Conservation (phyloP, 2,888 invertebrate genomes). For the Lasioglossum villosulum region DNA sequence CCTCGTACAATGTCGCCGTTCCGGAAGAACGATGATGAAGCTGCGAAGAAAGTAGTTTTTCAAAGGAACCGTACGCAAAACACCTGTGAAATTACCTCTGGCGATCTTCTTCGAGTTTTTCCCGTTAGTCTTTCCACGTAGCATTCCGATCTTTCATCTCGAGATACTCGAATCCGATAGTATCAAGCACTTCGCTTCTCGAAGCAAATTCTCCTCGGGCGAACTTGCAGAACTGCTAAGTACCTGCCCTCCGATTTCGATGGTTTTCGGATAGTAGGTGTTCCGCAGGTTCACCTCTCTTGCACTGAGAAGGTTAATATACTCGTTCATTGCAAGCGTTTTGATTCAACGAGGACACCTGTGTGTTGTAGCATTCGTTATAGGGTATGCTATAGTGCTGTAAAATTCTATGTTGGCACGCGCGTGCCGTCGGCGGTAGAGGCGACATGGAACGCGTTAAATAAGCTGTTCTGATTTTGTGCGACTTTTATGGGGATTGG, state of each 20-base stretch:
- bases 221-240: not conserved
- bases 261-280: not conserved
- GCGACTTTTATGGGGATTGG: not conserved
- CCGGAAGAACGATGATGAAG: conserved; percentile 1
- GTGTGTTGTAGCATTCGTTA: not conserved
- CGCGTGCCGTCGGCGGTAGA: too few species aligned
- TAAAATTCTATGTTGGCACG: not conserved
- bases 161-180: too few species aligned
- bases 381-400: not conserved
- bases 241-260: not conserved
- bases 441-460: not conserved
- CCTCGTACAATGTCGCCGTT: not conserved
- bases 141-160: too few species aligned
- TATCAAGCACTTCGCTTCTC: not conserved
- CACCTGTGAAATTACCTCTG: not conserved
- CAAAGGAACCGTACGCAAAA: not conserved
- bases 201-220: not conserved
- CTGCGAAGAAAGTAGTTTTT: not conserved
- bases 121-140: too few species aligned
- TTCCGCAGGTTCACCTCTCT: not conserved
- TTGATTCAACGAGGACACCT: too few species aligned
- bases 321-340: not conserved
- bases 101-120: too few species aligned
- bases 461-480: not conserved
- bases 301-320: not conserved